A percentile compares a stretch with the other conserved stretches of the same genome.
Evolutionary conservation across 2,797 vertebrate species (phyloP).

Genomic region (Acomys russatus): DNA sequence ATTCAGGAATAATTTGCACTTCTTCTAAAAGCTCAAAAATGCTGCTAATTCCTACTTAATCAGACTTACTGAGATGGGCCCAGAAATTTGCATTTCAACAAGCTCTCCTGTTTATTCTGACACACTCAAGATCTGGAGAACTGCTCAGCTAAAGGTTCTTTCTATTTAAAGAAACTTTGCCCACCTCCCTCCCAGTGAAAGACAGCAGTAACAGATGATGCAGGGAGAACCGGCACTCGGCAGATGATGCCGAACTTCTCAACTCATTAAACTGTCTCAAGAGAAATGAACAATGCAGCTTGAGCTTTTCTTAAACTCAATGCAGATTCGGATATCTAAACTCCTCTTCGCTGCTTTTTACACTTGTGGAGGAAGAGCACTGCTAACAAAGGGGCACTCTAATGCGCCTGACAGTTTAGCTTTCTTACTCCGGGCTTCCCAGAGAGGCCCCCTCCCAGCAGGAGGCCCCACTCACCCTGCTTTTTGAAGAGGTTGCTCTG

Average conservation of each 20-base stretch:
- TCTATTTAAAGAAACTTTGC: not conserved
- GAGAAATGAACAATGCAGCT: not conserved
- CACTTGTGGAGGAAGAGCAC: not conserved
- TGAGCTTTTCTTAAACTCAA: constrained; percentile 14
- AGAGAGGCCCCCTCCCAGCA: too few relatives aligned
- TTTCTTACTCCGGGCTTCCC: too few relatives aligned
- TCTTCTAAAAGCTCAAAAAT: constrained; percentile 10
- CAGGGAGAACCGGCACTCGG: not conserved
- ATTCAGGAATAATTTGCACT: constrained; percentile 43
- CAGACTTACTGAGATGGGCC: constrained; percentile 1
- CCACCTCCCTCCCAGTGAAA: constrained; percentile 8
- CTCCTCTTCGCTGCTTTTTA: not conserved
- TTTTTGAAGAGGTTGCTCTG: constrained; percentile 95
- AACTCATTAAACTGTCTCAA: constrained; percentile 17
- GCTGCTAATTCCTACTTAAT: not conserved
- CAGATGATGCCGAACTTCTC: not conserved
- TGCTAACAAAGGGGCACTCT: not conserved
- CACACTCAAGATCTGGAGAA: constrained; percentile 26
- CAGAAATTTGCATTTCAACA: constrained; percentile 52
- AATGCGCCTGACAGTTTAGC: too few relatives aligned
- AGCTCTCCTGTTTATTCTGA: constrained; percentile 42
- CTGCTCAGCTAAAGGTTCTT: not conserved
- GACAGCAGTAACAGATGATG: not conserved
- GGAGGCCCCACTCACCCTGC: constrained; percentile 91
- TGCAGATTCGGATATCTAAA: not conserved